Evolutionary conservation across 2,797 vertebrate genomes (phyloP), one percentile per base, ranked within the genome.

Genomic region (Poecilia velifera): DNA sequence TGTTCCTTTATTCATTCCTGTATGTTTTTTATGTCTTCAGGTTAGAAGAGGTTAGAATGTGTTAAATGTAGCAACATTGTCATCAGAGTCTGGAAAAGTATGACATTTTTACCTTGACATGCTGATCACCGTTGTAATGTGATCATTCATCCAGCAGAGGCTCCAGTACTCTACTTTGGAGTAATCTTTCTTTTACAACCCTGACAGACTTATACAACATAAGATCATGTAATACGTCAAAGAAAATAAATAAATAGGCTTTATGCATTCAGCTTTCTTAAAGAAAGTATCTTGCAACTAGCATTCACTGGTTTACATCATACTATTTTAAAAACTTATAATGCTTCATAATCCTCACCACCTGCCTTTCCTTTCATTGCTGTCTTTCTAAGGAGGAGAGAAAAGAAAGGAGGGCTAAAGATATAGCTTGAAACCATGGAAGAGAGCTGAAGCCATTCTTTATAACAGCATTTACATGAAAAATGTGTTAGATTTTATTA

Each of bases 261-360:
- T 18, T 75, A 39, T 7, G 62, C 18, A 66, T 39, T 22, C 4
- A 77, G 80, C 20, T 34, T 73, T 73, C 6, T n/a, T 18, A n/a
- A 12, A 70, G 45, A 82, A 34, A 77, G 74, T 41, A 75, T 77
- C n/a, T 46, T 80, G 59, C 53, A 59, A 28, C 73, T 46, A 82
- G 83, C 64, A 20, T 14, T 20, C 36, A 20, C 70, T 25, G 22
- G 36, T 87, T 77, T 90, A 85, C 70, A 89, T 88, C 62, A 81
- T 80, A 86, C 89, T 93, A 93, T 93, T 93, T 95, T 93, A 93
- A 86, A 89, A 91, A 64, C 82, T 72, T 83, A 84, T 93, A 94
- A 94, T 89, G 83, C 94, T 76, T 28, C 39, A 28, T 94, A 94
- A 95, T 96, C 93, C 91, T 86, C 77, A 8, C 62, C 62, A 3